Evolutionary conservation across 2,888 invertebrate genomes (phyloP).

Genomic region (Leptarthrus brevirostris): DNA sequence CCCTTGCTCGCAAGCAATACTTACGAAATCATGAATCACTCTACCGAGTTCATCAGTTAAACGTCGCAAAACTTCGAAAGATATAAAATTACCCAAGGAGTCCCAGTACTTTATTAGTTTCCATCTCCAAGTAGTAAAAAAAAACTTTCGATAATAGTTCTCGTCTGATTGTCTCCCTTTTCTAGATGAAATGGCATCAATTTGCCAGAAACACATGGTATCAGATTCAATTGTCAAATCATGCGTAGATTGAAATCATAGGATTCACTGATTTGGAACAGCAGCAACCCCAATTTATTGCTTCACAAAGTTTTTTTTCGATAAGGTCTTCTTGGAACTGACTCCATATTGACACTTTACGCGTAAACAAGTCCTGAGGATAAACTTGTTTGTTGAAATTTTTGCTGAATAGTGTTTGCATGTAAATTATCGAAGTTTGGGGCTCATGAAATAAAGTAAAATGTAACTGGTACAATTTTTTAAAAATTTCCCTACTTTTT

Average conservation of each 20-base stretch:
- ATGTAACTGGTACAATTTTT: too few species aligned
- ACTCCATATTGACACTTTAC: constrained; percentile 5
- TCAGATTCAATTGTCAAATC: constrained; percentile 59
- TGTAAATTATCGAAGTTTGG: too few species aligned
- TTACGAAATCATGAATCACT: too few species aligned
- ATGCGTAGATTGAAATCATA: constrained; percentile 59
- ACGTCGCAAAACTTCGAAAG: too few species aligned
- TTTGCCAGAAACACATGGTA: constrained; percentile 56
- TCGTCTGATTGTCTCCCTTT: constrained; percentile 14
- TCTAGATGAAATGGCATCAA: constrained; percentile 49
- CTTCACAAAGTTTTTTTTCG: constrained; percentile 22
- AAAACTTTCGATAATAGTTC: constrained; percentile 35
- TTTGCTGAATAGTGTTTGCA: too few species aligned
- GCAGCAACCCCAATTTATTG: constrained; percentile 53
- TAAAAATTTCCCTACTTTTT: too few species aligned
- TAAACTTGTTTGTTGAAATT: neutral
- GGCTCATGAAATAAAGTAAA: too few species aligned
- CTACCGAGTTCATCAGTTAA: too few species aligned
- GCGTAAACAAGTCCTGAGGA: neutral
- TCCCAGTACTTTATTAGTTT: too few species aligned
- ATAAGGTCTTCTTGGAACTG: constrained; percentile 13
- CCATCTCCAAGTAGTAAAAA: constrained; percentile 17
- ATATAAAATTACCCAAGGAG: too few species aligned
- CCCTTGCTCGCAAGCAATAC: too few species aligned
- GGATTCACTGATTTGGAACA: constrained; percentile 58